phyloP scores from a whole-genome alignment of 1,140 invertebrate species.

The Drosophila bipectinata region DNA sequence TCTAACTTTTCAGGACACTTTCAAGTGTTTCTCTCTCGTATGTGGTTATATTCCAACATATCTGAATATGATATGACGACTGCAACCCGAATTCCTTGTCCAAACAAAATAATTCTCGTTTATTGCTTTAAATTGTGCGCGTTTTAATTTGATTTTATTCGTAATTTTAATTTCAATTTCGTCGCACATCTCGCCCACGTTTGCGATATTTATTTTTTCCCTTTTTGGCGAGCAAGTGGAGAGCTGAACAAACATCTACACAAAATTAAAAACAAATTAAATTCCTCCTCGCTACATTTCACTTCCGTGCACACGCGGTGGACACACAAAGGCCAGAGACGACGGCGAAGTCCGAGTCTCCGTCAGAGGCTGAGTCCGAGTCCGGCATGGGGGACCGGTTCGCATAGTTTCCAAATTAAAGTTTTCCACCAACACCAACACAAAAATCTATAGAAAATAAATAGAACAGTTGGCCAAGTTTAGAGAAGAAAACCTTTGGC shows the following conservation, averaged over 20 bases:
- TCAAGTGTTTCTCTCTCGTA: background rate
- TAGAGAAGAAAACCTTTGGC: constrained; percentile 23
- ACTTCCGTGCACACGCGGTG: constrained; percentile 41
- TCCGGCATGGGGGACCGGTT: constrained; percentile 9
- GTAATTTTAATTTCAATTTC: constrained; percentile 46
- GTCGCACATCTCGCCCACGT: background rate
- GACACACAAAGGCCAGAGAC: constrained; percentile 33
- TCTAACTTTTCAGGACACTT: background rate
- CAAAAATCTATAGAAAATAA: constrained; percentile 36
- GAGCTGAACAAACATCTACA: constrained; percentile 52
- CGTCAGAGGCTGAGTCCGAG: background rate
- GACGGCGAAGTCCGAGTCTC: background rate
- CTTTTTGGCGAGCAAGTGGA: constrained; percentile 8
- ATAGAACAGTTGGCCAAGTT: constrained; percentile 38
- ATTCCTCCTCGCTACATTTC: constrained; percentile 65
- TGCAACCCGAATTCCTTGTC: constrained; percentile 10
- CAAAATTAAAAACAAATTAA: constrained; percentile 79
- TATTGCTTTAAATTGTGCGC: constrained; percentile 47
- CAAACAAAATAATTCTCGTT: constrained; percentile 19
- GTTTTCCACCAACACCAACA: constrained; percentile 36
- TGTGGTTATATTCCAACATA: background rate
- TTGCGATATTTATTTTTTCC: background rate
- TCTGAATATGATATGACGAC: constrained; percentile 23
- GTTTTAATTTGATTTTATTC: constrained; percentile 42
- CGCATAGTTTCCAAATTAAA: constrained; percentile 75